phyloP scores from a whole-genome alignment of 2,888 invertebrate species.

The Orthosia gothica region DNA sequence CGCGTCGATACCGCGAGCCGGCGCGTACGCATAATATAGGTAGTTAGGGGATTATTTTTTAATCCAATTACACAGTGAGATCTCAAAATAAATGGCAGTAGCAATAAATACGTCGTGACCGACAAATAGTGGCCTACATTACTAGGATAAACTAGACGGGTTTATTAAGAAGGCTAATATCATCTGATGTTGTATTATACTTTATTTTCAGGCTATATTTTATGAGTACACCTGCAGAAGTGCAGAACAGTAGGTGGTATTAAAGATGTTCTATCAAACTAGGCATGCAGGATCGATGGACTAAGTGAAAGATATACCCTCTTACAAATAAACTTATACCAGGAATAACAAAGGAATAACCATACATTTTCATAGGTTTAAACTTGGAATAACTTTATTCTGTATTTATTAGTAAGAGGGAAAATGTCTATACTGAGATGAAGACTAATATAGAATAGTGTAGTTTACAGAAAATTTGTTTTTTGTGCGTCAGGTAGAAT shows the following conservation, averaged over 20 bases:
- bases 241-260: background rate
- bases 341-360: too few relatives aligned
- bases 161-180: conserved; percentile 65
- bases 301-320: too few relatives aligned
- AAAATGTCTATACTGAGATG: too few relatives aligned
- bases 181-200: conserved; percentile 16
- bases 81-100: conserved; percentile 73
- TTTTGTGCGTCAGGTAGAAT: too few relatives aligned
- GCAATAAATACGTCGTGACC: conserved; percentile 73
- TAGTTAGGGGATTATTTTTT: conserved; percentile 65
- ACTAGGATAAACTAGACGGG: conserved; percentile 65
- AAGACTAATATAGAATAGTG: too few relatives aligned
- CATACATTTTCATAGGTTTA: too few relatives aligned
- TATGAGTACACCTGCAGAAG: conserved; percentile 37
- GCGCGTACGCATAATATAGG: conserved; percentile 50
- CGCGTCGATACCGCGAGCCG: conserved; percentile 27
- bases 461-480: too few relatives aligned
- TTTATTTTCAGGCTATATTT: conserved; percentile 23
- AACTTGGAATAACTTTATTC: too few relatives aligned
- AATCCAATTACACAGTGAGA: conserved; percentile 69
- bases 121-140: conserved; percentile 69
- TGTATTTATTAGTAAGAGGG: too few relatives aligned
- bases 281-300: background rate
- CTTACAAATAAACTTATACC: too few relatives aligned
- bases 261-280: conserved; percentile 15